Evolutionary conservation across 2,888 invertebrate genomes (phyloP).

Genomic region (Idaea dimidiata): DNA sequence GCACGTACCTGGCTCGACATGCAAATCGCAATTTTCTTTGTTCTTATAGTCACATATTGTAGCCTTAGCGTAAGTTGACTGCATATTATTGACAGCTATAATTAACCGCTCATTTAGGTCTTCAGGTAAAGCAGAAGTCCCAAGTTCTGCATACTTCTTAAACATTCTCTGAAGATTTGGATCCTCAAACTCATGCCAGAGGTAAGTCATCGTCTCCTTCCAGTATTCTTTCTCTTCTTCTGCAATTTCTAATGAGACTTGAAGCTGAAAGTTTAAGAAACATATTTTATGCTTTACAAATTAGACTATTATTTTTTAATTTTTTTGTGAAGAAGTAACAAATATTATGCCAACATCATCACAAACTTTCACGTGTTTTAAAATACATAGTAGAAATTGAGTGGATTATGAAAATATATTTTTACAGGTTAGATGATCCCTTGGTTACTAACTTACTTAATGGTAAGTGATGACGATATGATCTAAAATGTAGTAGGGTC

Average conservation of each 20-base stretch:
- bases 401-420: no score
- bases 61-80: slow-evolving; percentile 87
- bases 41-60: slow-evolving; percentile 87
- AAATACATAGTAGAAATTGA: no score
- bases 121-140: slow-evolving; percentile 87
- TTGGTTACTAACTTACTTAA: no score
- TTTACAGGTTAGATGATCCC: no score
- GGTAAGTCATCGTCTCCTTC: slow-evolving; percentile 84
- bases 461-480: no score
- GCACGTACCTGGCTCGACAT: slow-evolving; percentile 85
- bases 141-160: slow-evolving; percentile 84
- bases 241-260: slow-evolving; percentile 60
- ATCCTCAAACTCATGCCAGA: slow-evolving; percentile 87
- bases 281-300: background rate
- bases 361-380: no score
- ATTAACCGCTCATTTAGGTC: slow-evolving; percentile 83
- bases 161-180: slow-evolving; percentile 87
- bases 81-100: slow-evolving; percentile 85
- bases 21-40: slow-evolving; percentile 83
- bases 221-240: slow-evolving; percentile 83
- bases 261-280: slow-evolving; percentile 46
- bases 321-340: no score
- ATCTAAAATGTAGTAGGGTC: no score
- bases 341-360: no score
- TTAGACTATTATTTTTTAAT: background rate